Conservation (phyloP, 2,888 invertebrate genomes). For the Zygogramma bicolorata region DNA sequence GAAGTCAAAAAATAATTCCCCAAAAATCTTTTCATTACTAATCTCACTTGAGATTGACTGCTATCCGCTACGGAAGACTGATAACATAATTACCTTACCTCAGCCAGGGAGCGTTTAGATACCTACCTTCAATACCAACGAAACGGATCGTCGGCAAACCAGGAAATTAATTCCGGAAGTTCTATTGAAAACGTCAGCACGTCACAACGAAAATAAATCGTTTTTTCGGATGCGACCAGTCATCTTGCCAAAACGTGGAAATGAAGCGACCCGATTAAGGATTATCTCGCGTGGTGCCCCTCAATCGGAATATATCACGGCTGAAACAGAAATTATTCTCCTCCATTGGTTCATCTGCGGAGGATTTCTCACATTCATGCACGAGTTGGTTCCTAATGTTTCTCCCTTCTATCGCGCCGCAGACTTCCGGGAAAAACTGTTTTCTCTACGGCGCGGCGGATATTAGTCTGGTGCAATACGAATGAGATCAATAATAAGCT, state of each 20-base stretch:
- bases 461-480: neutral
- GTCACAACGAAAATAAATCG: neutral
- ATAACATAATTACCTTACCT: no score
- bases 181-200: neutral
- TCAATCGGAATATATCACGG: constrained; percentile 49
- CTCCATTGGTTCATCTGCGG: constrained; percentile 55
- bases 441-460: neutral
- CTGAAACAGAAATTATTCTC: constrained; percentile 55
- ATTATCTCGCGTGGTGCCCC: constrained; percentile 39
- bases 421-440: neutral
- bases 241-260: neutral
- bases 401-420: neutral
- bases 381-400: constrained; percentile 31
- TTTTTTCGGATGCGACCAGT: neutral
- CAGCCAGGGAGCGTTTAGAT: no score
- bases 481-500: no score
- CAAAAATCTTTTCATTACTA: no score
- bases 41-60: no score
- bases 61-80: no score
- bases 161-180: neutral
- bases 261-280: constrained; percentile 32
- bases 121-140: neutral
- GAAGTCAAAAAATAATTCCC: no score
- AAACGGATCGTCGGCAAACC: neutral
- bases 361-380: constrained; percentile 55